phyloP scores from a whole-genome alignment of 92 coral and sea anemone species.

The Paramuricea clavata region DNA sequence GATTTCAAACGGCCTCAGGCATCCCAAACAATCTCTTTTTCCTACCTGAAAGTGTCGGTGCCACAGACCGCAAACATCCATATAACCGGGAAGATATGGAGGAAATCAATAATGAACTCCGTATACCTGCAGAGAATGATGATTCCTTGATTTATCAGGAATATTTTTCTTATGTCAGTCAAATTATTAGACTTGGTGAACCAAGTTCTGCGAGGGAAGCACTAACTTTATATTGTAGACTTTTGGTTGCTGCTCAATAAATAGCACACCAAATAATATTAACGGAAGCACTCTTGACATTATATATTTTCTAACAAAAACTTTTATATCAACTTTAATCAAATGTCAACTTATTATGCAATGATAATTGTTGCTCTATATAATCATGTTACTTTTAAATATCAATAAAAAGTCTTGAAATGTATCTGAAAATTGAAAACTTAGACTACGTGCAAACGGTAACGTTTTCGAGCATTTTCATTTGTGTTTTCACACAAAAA shows the following conservation, averaged over 20 bases:
- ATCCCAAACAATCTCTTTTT: slow-evolving; percentile 57
- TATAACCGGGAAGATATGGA: slow-evolving; percentile 45
- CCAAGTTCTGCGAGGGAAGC: slow-evolving; percentile 56
- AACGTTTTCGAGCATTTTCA: too few species aligned
- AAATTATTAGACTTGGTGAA: slow-evolving; percentile 49
- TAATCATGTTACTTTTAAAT: neutral
- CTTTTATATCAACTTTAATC: neutral
- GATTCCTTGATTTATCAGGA: slow-evolving; percentile 43
- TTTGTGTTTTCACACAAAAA: too few species aligned
- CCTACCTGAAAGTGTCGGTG: slow-evolving; percentile 49
- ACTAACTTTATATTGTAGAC: slow-evolving; percentile 42
- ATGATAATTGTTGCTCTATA: neutral
- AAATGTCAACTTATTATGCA: neutral
- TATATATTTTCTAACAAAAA: too few species aligned
- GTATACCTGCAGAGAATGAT: slow-evolving; percentile 30
- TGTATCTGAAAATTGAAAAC: neutral
- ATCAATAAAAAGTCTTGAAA: neutral
- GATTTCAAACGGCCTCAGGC: slow-evolving; percentile 57
- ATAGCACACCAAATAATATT: slow-evolving; percentile 2
- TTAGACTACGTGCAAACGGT: too few species aligned
- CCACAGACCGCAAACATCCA: slow-evolving; percentile 55
- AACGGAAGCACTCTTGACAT: too few species aligned
- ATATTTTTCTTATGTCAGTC: slow-evolving; percentile 47
- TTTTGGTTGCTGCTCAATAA: slow-evolving; percentile 37
- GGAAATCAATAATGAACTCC: slow-evolving; percentile 60